A percentile compares a stretch with the other conserved stretches of the same genome.
phyloP scores from a whole-genome alignment of 2,113 vertebrate genomes.

The Euleptes europaea region DNA sequence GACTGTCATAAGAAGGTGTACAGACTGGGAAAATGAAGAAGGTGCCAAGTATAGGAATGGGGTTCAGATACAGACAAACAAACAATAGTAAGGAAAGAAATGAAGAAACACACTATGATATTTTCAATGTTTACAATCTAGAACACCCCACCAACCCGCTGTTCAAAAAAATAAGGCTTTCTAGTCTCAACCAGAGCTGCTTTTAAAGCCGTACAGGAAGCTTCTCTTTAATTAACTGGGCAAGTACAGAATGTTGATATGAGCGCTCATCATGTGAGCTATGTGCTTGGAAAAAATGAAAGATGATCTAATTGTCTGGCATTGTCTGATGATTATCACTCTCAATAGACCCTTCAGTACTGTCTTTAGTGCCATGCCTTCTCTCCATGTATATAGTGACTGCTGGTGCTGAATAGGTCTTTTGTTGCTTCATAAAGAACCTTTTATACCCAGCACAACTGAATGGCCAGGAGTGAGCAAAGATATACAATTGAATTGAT shows the following conservation, averaged over 20 bases:
- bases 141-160: neutral
- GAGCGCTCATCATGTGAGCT: conserved; percentile 60
- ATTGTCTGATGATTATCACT: conserved; percentile 65
- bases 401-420: conserved; percentile 24
- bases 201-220: neutral
- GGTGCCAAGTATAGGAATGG: no score
- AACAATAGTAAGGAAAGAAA: neutral
- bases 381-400: conserved; percentile 30
- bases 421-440: conserved; percentile 51
- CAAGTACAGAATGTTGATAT: conserved; percentile 50
- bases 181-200: no score
- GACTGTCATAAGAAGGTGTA: conserved; percentile 12
- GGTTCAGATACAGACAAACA: neutral
- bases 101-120: neutral
- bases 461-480: conserved; percentile 44
- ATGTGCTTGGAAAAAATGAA: conserved; percentile 66
- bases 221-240: conserved; percentile 72
- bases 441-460: conserved; percentile 39
- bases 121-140: neutral
- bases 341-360: conserved; percentile 43
- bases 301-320: conserved; percentile 70
- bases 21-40: conserved; percentile 31
- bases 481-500: conserved; percentile 42
- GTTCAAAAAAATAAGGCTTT: neutral
- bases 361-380: conserved; percentile 43